These are phyloP conservation scores for Melanotaenia maccullochi DNA, from an alignment of 2,797 vertebrate genomes.

Conservation along the genomic window DNA sequence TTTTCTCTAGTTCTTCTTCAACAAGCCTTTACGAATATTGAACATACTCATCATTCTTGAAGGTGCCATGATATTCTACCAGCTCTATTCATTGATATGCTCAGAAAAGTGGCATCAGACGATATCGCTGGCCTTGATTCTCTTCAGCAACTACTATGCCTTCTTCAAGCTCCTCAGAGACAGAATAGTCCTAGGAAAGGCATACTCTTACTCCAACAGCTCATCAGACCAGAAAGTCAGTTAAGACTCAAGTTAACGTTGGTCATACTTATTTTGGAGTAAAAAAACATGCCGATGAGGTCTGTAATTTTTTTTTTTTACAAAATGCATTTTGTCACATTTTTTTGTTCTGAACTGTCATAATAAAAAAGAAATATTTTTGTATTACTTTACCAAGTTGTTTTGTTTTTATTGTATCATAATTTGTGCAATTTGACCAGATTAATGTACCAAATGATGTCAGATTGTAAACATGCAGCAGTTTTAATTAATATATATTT, in stretches of 20 bases:
- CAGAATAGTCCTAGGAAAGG: conserved; percentile 96
- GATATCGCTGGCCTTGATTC: conserved; percentile 96
- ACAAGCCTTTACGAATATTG: conserved; percentile 96
- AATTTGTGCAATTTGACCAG: neutral
- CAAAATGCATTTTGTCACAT: conserved; percentile 87
- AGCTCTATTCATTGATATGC: conserved; percentile 95
- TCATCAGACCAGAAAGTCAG: conserved; percentile 92
- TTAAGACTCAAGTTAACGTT: conserved; percentile 66
- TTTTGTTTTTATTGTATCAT: conserved; percentile 8
- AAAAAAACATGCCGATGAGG: conserved; percentile 83
- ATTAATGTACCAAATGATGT: neutral
- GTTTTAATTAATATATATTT: neutral
- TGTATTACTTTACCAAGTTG: conserved; percentile 87
- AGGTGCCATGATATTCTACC: conserved; percentile 97
- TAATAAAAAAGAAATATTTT: conserved; percentile 96
- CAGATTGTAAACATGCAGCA: neutral
- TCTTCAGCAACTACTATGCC: conserved; percentile 99
- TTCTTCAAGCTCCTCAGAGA: conserved; percentile 98
- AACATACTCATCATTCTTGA: conserved; percentile 97
- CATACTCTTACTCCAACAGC: conserved; percentile 90
- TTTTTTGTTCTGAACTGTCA: conserved; percentile 91
- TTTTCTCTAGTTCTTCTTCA: conserved; percentile 93
- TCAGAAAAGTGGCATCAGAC: conserved; percentile 99
- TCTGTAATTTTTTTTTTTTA: conserved; percentile 89
- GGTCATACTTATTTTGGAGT: conserved; percentile 54